phyloP scores from a whole-genome alignment of 1,140 invertebrate genomes.

The Heliconius hewitsoni region DNA sequence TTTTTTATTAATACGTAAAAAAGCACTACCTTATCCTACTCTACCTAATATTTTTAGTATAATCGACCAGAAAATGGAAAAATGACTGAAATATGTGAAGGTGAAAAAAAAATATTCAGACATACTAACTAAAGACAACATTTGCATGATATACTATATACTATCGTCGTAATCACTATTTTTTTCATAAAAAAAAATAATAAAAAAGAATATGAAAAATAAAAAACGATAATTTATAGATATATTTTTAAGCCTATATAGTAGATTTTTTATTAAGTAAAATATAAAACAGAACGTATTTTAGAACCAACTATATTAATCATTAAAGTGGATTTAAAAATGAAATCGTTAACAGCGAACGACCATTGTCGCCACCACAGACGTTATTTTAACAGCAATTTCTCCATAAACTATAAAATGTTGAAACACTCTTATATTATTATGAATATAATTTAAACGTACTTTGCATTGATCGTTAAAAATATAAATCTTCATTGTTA shows the following conservation, averaged over 20 bases:
- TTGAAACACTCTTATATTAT: background rate
- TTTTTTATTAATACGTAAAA: too few relatives aligned
- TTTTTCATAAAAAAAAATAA: background rate
- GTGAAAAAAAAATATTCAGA: too few relatives aligned
- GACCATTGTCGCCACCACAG: constrained; percentile 30
- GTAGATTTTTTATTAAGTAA: background rate
- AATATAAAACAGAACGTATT: background rate
- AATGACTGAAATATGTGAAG: too few relatives aligned
- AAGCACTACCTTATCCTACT: too few relatives aligned
- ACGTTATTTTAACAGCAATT: constrained; percentile 30
- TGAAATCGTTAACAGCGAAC: constrained; percentile 31
- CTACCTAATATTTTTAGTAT: too few relatives aligned
- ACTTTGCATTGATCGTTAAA: background rate
- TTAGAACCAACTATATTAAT: constrained; percentile 11
- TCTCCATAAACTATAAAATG: constrained; percentile 15
- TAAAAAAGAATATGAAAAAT: background rate
- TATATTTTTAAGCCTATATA: background rate
- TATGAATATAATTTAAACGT: constrained; percentile 9
- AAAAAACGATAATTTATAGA: background rate
- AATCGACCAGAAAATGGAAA: too few relatives aligned
- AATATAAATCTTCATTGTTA: background rate
- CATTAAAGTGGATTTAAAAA: constrained; percentile 20
- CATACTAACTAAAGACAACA: too few relatives aligned
- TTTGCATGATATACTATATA: too few relatives aligned
- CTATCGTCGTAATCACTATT: too few relatives aligned